A percentile compares a stretch with the other conserved stretches of the same genome.
phyloP scores from a whole-genome alignment of 2,113 vertebrate genomes.

The Barnardius zonarius region DNA sequence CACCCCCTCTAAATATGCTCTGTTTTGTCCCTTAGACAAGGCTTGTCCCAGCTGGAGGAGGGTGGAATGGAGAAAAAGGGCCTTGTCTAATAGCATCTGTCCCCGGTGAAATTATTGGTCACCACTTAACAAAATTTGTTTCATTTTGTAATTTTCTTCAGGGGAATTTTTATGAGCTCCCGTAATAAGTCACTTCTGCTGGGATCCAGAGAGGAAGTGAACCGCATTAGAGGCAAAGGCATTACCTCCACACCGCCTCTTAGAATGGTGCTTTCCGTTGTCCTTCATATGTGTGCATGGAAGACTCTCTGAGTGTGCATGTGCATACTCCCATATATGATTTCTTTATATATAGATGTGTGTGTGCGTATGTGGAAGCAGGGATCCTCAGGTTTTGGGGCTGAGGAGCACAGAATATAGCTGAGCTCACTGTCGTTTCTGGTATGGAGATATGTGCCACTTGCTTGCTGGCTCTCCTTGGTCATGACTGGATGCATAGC shows the following conservation, averaged over 20 bases:
- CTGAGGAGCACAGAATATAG: neutral
- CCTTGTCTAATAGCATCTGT: neutral
- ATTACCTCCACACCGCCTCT: neutral
- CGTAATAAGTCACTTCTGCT: constrained; percentile 41
- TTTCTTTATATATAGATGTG: neutral
- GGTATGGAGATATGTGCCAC: neutral
- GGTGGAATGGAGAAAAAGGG: neutral
- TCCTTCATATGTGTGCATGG: rapidly evolving
- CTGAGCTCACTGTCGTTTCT: neutral
- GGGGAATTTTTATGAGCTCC: constrained; percentile 28
- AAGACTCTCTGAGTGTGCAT: neutral
- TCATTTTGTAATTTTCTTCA: constrained; percentile 53
- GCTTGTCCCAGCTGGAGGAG: neutral
- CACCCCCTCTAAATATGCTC: neutral
- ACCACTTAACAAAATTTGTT: constrained; percentile 12
- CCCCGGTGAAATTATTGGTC: constrained; percentile 11
- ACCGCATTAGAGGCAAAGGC: neutral
- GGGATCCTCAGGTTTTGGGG: neutral
- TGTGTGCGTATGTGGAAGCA: neutral
- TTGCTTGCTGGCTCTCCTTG: neutral
- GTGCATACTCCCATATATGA: rapidly evolving
- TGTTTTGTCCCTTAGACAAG: neutral
- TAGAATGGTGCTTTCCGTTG: neutral
- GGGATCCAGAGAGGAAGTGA: constrained; percentile 1
- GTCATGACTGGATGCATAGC: neutral